Percentiles rank a stretch among this genome's conserved stretches.
These are phyloP conservation scores for Gobiocypris rarus DNA, from an alignment of 2,113 vertebrate genomes.

Conservation along the genomic window DNA sequence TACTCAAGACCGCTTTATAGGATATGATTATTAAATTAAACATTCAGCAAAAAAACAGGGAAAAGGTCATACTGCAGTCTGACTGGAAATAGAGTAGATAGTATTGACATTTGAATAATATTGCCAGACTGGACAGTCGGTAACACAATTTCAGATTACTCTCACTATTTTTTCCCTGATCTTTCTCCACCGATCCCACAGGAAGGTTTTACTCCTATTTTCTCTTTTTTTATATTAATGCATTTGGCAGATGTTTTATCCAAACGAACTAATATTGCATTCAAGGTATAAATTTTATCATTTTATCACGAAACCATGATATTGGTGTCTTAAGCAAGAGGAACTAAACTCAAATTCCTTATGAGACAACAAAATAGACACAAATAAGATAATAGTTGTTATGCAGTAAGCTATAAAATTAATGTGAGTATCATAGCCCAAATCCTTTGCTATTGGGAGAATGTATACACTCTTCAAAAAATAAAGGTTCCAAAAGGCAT, in stretches of 20 bases:
- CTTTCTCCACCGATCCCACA: neutral
- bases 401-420: neutral
- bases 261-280: neutral
- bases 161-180: neutral
- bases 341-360: too few species aligned
- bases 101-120: constrained; percentile 61
- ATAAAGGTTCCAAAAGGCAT: neutral
- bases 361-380: neutral
- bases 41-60: constrained; percentile 1
- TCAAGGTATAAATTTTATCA: neutral
- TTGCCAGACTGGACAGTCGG: constrained; percentile 14
- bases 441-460: too few species aligned
- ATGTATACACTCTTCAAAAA: neutral
- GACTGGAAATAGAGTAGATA: constrained; percentile 30
- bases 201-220: neutral
- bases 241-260: neutral
- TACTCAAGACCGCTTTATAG: constrained; percentile 6
- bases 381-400: neutral
- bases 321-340: neutral
- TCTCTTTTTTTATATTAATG: neutral
- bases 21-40: constrained; percentile 33
- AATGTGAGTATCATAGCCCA: too few species aligned
- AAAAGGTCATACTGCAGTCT: constrained; percentile 33
- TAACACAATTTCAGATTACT: constrained; percentile 37
- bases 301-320: neutral